Base-by-base conservation (phyloP, 2,797 vertebrate species). In the Cirrhinus mrigala region DNA sequence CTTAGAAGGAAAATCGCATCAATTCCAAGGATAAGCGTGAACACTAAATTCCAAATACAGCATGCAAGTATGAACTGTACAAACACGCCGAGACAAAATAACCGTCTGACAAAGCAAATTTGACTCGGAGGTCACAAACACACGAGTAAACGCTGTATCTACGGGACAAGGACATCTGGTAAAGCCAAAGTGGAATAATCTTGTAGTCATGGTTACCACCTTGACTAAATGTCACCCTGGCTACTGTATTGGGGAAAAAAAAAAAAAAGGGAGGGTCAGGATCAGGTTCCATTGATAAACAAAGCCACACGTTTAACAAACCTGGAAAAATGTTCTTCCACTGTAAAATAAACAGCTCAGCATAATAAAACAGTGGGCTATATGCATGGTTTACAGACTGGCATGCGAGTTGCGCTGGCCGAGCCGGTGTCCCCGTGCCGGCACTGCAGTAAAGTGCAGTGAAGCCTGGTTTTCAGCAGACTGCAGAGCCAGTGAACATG, bases 361-460 rank as follows among this genome's bases (percentile, higher is more conserved):
- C 37, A 52, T 52, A 66, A 83, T 64, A 86, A 84, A 87, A 77
- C 81, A 69, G 48, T 71, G n/a, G 75, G 74, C 66, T 81, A 68
- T 81, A 80, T 64, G 86, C 84, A 85, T 85, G 85, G 81, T 77
- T 87, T 87, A 84, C 85, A 88, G 81, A 52, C 81, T 87, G 89
- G 84, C 83, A 90, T 88, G 78, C 27, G 50, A 62, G 18, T 18
- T n/a, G 62, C 54, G 70, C 66, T 81, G 84, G 79, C 86, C 69
- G 16, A 58, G 81, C 74, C 33, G 29, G 70, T 86, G 87, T 90
- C 81, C 89, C 81, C 40, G 44, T 80, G 74, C 79, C 68, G 40
- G 74, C 79, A 80, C 83, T 64, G 86, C 79, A 80, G 84, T 89
- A 86, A 90, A 90, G 81, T 66, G 87, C 84, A 87, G 6, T 22